Percentiles rank a stretch among this genome's conserved stretches.
phyloP scores from a whole-genome alignment of 2,113 vertebrate genomes.

The Chlamydotis undulata region DNA sequence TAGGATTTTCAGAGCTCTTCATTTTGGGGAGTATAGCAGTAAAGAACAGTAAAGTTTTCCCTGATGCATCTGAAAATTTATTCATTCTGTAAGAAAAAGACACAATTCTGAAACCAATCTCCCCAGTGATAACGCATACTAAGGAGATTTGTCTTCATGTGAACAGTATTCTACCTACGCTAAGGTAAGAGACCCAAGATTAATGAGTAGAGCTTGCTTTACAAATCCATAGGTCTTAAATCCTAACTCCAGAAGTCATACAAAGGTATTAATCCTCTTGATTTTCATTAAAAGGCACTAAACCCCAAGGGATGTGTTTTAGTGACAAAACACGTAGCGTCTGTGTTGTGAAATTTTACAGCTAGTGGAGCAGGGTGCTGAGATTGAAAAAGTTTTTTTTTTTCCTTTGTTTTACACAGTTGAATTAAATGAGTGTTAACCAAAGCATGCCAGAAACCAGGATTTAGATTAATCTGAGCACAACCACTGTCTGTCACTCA shows the following conservation, averaged over 20 bases:
- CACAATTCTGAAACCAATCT: neutral
- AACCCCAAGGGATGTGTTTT: neutral
- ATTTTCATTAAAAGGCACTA: neutral
- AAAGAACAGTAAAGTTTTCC: neutral
- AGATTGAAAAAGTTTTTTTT: neutral
- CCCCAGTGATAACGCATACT: neutral
- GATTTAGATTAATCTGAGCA: neutral
- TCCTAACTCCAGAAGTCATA: neutral
- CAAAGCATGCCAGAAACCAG: neutral
- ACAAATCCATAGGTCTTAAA: neutral
- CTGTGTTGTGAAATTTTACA: neutral
- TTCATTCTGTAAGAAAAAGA: neutral
- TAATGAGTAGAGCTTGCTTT: neutral
- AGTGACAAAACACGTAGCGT: neutral
- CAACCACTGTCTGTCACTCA: neutral
- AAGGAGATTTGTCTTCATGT: fast-evolving
- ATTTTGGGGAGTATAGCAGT: neutral
- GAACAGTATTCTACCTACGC: neutral
- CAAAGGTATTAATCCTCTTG: neutral
- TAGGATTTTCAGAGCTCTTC: neutral
- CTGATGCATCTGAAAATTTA: neutral
- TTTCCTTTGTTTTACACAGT: neutral
- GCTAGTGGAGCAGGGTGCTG: neutral
- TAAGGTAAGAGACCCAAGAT: neutral
- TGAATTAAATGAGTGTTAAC: neutral